phyloP scores from a whole-genome alignment of 2,797 vertebrate genomes.

The Phalloptychus januarius region DNA sequence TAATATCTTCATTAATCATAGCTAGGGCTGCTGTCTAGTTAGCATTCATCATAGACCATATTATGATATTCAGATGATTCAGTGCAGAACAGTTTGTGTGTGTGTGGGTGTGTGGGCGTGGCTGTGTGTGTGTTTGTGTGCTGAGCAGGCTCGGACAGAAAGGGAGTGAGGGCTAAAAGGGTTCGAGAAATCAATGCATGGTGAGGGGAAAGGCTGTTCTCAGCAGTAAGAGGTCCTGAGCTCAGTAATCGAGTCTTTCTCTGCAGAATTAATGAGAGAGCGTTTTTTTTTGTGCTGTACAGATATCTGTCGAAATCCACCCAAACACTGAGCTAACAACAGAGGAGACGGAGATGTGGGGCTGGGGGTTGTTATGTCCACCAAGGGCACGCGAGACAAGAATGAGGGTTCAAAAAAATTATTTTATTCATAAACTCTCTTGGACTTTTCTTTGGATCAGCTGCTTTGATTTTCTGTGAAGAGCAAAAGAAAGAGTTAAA shows the following conservation, averaged over 20 bases:
- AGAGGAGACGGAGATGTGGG: slow-evolving; percentile 1
- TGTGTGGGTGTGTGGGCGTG: slow-evolving; percentile 28
- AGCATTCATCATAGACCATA: slow-evolving; percentile 71
- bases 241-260: slow-evolving; percentile 68
- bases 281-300: slow-evolving; percentile 47
- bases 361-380: no score
- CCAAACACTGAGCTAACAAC: slow-evolving; percentile 31
- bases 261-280: slow-evolving; percentile 65
- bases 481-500: no score
- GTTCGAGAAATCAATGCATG: slow-evolving; percentile 63
- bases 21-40: slow-evolving; percentile 67
- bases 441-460: no score
- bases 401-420: no score
- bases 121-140: slow-evolving; percentile 48
- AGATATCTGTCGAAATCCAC: slow-evolving; percentile 43
- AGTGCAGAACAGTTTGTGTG: slow-evolving; percentile 40
- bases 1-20: slow-evolving; percentile 76
- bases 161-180: slow-evolving; percentile 16
- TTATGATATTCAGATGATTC: slow-evolving; percentile 75
- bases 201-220: slow-evolving; percentile 63
- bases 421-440: no score
- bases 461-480: no score
- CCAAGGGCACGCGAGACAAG: no score
- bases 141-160: slow-evolving; percentile 37
- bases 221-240: slow-evolving; percentile 63